phyloP scores from a whole-genome alignment of 2,113 vertebrate species.

The Colius striatus region DNA sequence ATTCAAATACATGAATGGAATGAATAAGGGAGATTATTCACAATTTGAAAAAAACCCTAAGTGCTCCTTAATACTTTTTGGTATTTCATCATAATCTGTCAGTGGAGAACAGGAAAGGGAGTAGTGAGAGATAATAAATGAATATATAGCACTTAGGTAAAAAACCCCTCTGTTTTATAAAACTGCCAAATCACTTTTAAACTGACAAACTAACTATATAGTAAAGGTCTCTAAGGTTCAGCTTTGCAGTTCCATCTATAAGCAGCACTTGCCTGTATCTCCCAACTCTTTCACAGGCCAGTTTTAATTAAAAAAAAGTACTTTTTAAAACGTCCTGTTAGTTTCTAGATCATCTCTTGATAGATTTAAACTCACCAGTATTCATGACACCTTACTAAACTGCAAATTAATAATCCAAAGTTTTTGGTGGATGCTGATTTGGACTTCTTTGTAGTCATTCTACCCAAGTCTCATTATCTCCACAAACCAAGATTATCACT shows the following conservation, averaged over 20 bases:
- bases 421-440: fast-evolving
- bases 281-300: background rate
- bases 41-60: background rate
- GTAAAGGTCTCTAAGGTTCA: background rate
- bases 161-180: background rate
- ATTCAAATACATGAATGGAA: background rate
- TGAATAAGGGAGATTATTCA: background rate
- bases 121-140: background rate
- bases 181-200: background rate
- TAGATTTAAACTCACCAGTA: background rate
- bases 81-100: background rate
- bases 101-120: background rate
- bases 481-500: background rate
- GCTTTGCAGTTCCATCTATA: background rate
- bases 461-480: background rate
- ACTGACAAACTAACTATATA: background rate
- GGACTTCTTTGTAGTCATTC: background rate
- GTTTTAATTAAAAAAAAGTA: background rate
- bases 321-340: fast-evolving
- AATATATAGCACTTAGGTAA: background rate
- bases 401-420: background rate
- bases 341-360: background rate
- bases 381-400: background rate
- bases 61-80: background rate
- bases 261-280: background rate